Base-by-base conservation (phyloP, 2,113 vertebrate species). In the Casuarius casuarius region DNA sequence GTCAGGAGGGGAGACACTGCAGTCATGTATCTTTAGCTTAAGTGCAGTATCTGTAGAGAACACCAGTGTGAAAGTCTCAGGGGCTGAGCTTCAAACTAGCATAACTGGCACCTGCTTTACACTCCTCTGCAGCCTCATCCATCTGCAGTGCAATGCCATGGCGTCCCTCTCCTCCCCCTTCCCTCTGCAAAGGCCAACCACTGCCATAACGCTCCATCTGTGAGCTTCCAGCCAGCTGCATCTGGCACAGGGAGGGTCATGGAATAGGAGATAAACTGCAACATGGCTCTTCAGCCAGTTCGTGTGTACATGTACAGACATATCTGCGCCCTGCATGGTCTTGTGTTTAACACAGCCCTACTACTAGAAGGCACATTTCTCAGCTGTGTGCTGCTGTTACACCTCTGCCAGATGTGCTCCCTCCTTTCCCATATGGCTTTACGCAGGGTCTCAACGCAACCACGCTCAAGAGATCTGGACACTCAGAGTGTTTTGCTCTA, bases 391-490 rank as follows among this genome's bases (percentile, higher is more conserved):
- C n/a, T 21, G 2, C 13, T 25, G 13, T 3, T 7, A 21, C 74
- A 72, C 68, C 72, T 10, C 87, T 46, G 67, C 44, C 94, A 77
- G 86, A 86, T 68, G 51, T 1, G 51, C 58, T 38, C 23, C 49
- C 11, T 84, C 56, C 59, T 13, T 23, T 9, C 74, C 8, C 29
- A 5, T 1, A 2, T 1, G 0, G 9, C 71, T 31, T 61, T 9
- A 17, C 0, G 31, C 38, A 40, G 10, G 11, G 46, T 33, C 67
- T 25, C 72, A 5, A 63, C 67, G 40, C 46, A 67, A 56, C 16
- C 38, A 0, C 0, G 2, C 11, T 10, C 1, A 1, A 77, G 52
- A 15, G 3, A 2, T 3, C 38, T 13, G 19, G 6, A 3, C 26
- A 12, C 35, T 4, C 5, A 0, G 35, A 18, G 16, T 11, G 7